Base-by-base conservation (phyloP, 1,140 invertebrate species). In the Brachionus asplanchnoidis region DNA sequence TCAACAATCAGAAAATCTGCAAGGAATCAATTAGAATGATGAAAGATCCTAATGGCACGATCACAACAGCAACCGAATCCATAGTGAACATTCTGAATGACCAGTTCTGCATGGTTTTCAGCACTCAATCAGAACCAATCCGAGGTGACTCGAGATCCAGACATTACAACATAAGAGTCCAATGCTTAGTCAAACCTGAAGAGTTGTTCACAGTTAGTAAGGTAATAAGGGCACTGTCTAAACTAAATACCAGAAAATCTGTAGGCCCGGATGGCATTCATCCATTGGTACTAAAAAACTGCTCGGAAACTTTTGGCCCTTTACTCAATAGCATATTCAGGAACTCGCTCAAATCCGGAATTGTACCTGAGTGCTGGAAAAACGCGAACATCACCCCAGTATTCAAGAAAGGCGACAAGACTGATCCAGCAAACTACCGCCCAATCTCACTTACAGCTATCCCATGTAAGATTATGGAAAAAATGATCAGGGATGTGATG, bases 301-400 rank as follows among this genome's bases (percentile, higher is more conserved):
- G 66, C 20, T 36, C 36, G 26, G 36, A 70, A 5, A 70, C 28
- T 42, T 14, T 70, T 0, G 26, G 28, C 28, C 28, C 26, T 6
- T 32, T 40, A 46, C 46, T 78, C 20, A 46, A 26, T 11, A 46
- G 20, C 11, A 26, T 78, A 32, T 78, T 78, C 46, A 78, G 46
- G 42, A 78, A 50, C 4, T 50, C 75, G 20, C 23, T 78, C 12
- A 32, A 50, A 56, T 14, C 0, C 6, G 82, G 75, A 6, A 32
- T 26, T 12, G 11, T 85, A n/a, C 85, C 85, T 12, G 40, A 65
- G 50, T 17, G 26, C 23, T 86, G 75, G 84, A 79, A 82, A 70
- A 26, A 20, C 9, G 85, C 84, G n/a, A 79, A 85, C 46, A 84
- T 86, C 12, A 60, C 77, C 23, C 75, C 85, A 26, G 14, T 85